Evolutionary conservation across 2,113 vertebrate species (phyloP).

Genomic region (Calidris pugnax): DNA sequence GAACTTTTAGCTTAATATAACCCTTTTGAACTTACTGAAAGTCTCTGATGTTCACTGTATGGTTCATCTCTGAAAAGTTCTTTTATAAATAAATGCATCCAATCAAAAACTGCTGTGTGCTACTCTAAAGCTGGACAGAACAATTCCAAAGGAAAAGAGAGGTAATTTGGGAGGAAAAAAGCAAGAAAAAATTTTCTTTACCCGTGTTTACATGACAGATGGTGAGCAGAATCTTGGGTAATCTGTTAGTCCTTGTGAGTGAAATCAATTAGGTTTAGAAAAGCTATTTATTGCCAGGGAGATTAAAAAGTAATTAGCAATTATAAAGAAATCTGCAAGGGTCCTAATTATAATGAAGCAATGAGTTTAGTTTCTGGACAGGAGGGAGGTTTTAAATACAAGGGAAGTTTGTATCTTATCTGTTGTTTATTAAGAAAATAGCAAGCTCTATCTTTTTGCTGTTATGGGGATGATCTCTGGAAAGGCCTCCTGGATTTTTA

Average conservation of each 20-base stretch:
- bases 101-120: neutral
- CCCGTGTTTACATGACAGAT: constrained; percentile 54
- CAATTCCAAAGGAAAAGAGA: neutral
- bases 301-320: constrained; percentile 74
- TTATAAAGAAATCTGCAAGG: constrained; percentile 64
- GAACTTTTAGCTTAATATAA: neutral
- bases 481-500: neutral
- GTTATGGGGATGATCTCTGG: neutral
- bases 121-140: neutral
- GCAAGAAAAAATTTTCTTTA: constrained; percentile 7
- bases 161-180: neutral
- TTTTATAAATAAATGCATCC: neutral
- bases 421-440: constrained; percentile 28
- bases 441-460: neutral
- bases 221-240: constrained; percentile 56
- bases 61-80: neutral
- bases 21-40: neutral
- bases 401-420: neutral
- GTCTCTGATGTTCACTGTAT: neutral
- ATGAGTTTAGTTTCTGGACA: constrained; percentile 44
- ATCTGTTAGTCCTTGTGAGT: constrained; percentile 53
- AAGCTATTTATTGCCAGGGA: constrained; percentile 70
- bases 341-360: constrained; percentile 35
- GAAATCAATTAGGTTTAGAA: constrained; percentile 72
- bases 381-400: neutral